Percentiles rank a stretch among this genome's conserved stretches.
These are phyloP conservation scores for Strigamia crassipes DNA, from an alignment of 2,888 invertebrate species.

Conservation along the genomic window DNA sequence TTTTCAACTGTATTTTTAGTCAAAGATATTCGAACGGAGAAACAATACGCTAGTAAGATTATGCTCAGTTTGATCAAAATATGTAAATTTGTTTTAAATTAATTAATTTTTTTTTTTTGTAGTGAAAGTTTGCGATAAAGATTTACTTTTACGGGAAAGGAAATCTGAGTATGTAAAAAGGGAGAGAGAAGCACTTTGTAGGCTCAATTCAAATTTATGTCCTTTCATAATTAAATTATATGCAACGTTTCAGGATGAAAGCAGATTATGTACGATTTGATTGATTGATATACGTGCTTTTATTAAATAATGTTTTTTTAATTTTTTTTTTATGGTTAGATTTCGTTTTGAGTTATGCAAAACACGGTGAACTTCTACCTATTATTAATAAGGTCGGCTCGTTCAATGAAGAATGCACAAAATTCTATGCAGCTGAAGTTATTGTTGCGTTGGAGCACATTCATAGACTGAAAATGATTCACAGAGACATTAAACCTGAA, in stretches of 20 bases:
- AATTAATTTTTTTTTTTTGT: constrained; percentile 59
- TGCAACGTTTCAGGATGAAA: constrained; percentile 94
- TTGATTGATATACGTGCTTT: neutral
- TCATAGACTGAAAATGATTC: constrained; percentile 85
- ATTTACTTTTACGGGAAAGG: constrained; percentile 87
- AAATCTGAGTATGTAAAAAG: constrained; percentile 90
- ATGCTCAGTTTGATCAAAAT: neutral
- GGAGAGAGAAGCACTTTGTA: constrained; percentile 91
- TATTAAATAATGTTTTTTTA: neutral
- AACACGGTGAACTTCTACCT: constrained; percentile 90
- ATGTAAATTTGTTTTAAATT: neutral
- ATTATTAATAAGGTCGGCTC: constrained; percentile 88
- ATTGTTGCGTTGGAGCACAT: constrained; percentile 88
- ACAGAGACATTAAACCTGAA: constrained; percentile 94
- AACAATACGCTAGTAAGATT: constrained; percentile 91
- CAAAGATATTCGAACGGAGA: constrained; percentile 84
- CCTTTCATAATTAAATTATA: constrained; percentile 92
- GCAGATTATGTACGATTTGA: constrained; percentile 73
- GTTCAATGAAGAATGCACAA: constrained; percentile 85
- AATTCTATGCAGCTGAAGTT: constrained; percentile 94
- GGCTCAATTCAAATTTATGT: constrained; percentile 71
- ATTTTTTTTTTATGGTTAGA: constrained; percentile 60
- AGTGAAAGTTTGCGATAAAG: constrained; percentile 98
- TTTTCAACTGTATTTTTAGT: constrained; percentile 93
- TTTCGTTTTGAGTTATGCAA: constrained; percentile 93